Percentiles rank a stretch among this genome's conserved stretches.
These are phyloP conservation scores for Hemibates koningsi DNA, from an alignment of 2,113 vertebrate species.

Conservation along the genomic window DNA sequence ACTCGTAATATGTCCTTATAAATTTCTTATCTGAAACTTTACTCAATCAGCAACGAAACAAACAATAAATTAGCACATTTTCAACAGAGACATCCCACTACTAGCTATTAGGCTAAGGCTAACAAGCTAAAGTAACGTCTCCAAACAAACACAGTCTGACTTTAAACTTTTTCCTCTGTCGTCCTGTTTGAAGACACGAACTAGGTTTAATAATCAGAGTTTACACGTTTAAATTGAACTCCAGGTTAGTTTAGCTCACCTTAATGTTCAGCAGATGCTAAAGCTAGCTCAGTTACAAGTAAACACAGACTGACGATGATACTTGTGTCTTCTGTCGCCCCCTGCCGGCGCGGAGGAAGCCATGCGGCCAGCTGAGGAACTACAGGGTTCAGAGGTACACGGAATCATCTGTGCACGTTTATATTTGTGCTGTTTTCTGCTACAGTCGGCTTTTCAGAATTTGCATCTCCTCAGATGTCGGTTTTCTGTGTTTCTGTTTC, in stretches of 20 bases:
- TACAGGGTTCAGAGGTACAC: background rate
- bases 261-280: background rate
- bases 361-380: background rate
- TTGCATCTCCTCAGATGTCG: background rate
- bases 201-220: background rate
- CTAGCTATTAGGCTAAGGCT: background rate
- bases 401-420: background rate
- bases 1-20: accelerated
- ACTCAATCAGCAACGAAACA: accelerated
- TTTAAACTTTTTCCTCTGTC: background rate
- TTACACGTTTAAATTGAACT: accelerated
- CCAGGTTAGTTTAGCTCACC: background rate
- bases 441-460: background rate
- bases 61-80: background rate
- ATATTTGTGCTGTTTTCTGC: background rate
- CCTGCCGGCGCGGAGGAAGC: background rate
- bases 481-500: background rate
- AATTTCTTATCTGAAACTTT: accelerated
- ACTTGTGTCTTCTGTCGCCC: background rate
- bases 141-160: background rate
- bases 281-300: background rate
- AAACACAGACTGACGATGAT: background rate
- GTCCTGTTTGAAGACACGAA: background rate
- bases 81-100: accelerated
- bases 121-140: background rate